Percentiles rank a stretch among this genome's conserved stretches.
phyloP scores from a whole-genome alignment of 2,797 vertebrate species.

The Sebastes paucispinis region DNA sequence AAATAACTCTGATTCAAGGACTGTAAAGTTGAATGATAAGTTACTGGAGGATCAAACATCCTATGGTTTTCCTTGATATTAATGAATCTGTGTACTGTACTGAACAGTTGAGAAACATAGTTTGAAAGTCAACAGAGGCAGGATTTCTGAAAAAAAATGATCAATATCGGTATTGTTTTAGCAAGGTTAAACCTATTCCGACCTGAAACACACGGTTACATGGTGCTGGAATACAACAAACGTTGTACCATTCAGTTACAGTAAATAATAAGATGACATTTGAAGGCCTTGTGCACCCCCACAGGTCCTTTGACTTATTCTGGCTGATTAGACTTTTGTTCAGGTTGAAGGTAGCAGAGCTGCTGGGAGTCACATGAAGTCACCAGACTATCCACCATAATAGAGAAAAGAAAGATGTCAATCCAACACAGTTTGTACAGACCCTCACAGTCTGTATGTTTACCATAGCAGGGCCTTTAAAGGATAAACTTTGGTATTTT shows the following conservation, averaged over 20 bases:
- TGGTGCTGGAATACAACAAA: not conserved
- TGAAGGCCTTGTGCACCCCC: not conserved
- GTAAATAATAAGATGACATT: constrained; percentile 12
- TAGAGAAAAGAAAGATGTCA: not conserved
- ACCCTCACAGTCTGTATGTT: too few relatives aligned
- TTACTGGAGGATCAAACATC: not conserved
- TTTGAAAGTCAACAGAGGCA: not conserved
- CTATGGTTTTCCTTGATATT: not conserved
- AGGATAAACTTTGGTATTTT: too few relatives aligned
- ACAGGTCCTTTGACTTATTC: not conserved
- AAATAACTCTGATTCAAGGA: not conserved
- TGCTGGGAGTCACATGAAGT: too few relatives aligned
- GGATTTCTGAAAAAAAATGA: too few relatives aligned
- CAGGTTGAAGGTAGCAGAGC: not conserved
- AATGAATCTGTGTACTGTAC: not conserved
- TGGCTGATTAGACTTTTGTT: not conserved
- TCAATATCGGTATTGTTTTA: not conserved
- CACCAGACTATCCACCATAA: not conserved
- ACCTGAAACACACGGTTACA: not conserved
- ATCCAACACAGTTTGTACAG: too few relatives aligned
- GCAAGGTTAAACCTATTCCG: not conserved
- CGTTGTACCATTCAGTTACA: not conserved
- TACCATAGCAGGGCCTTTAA: too few relatives aligned
- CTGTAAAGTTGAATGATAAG: not conserved
- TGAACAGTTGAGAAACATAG: not conserved